Percentiles rank a stretch among this genome's conserved stretches.
These are phyloP conservation scores for Tetraneura akinire DNA, from an alignment of 1,140 invertebrate genomes.

Conservation along the genomic window DNA sequence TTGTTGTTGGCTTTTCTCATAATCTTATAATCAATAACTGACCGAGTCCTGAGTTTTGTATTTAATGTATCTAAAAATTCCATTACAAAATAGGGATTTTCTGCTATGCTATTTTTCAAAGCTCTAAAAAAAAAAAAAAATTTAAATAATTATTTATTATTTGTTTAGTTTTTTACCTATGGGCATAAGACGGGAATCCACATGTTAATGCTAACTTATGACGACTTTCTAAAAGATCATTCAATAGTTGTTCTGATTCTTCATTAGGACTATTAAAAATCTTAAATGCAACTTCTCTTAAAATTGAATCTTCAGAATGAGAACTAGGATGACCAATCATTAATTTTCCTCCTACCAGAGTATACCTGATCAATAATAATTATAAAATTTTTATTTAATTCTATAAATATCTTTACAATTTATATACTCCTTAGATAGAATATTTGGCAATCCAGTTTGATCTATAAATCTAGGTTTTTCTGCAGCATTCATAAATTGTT, in stretches of 20 bases:
- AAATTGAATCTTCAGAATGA: constrained; percentile 75
- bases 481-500: constrained; percentile 80
- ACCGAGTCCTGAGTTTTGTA: constrained; percentile 63
- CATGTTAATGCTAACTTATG: constrained; percentile 80
- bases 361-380: constrained; percentile 66
- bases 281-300: constrained; percentile 87
- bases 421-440: constrained; percentile 70
- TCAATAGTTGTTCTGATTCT: constrained; percentile 75
- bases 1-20: constrained; percentile 43
- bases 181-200: constrained; percentile 84
- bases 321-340: constrained; percentile 74
- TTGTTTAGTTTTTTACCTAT: constrained; percentile 64
- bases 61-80: constrained; percentile 81
- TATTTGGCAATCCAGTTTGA: constrained; percentile 68
- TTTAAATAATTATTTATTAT: constrained; percentile 45
- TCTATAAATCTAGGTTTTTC: constrained; percentile 69
- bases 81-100: constrained; percentile 74
- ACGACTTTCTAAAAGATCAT: constrained; percentile 71
- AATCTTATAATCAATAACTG: constrained; percentile 38
- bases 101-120: constrained; percentile 82
- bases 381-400: constrained; percentile 3
- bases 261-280: constrained; percentile 80
- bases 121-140: constrained; percentile 64
- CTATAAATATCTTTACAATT: background rate
- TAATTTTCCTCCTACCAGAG: constrained; percentile 71